These are phyloP conservation scores for Acanthurus tractus DNA, from an alignment of 2,797 vertebrate species.

Conservation along the genomic window DNA sequence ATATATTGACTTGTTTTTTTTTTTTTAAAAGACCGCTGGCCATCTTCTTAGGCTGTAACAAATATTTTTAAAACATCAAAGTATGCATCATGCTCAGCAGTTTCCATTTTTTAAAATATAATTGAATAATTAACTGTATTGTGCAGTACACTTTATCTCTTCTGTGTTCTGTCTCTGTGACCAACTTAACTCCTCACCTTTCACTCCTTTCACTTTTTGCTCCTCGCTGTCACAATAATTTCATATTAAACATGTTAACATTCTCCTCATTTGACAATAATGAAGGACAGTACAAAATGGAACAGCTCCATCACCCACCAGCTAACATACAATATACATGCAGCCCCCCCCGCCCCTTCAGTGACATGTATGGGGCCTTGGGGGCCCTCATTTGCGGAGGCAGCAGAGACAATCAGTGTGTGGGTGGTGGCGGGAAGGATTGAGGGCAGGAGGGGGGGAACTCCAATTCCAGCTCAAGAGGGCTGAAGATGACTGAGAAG, in stretches of 20 bases:
- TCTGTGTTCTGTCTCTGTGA: not conserved
- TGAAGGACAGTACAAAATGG: constrained; percentile 29
- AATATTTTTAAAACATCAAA: too few relatives aligned
- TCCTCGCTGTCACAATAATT: not conserved
- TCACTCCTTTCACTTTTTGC: not conserved
- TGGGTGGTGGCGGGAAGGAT: constrained; percentile 69
- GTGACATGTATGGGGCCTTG: constrained; percentile 48
- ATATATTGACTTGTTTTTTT: not conserved
- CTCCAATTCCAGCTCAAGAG: constrained; percentile 79
- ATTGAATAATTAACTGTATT: too few relatives aligned
- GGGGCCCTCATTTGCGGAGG: constrained; percentile 62
- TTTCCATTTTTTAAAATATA: too few relatives aligned
- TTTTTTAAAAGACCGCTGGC: too few relatives aligned
- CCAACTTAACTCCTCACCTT: not conserved
- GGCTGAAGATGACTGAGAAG: constrained; percentile 81
- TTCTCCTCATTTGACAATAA: constrained; percentile 21
- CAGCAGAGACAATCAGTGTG: constrained; percentile 73
- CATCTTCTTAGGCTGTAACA: too few relatives aligned
- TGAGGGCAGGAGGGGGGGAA: constrained; percentile 48
- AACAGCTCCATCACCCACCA: constrained; percentile 18
- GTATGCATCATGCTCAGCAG: too few relatives aligned
- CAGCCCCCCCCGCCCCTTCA: constrained; percentile 17
- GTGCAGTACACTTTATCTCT: not conserved
- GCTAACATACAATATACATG: constrained; percentile 36
- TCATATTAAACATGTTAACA: constrained; percentile 14